A percentile compares a stretch with the other conserved stretches of the same genome.
phyloP scores from a whole-genome alignment of 2,888 invertebrate species.

The Zelleria hepariella region DNA sequence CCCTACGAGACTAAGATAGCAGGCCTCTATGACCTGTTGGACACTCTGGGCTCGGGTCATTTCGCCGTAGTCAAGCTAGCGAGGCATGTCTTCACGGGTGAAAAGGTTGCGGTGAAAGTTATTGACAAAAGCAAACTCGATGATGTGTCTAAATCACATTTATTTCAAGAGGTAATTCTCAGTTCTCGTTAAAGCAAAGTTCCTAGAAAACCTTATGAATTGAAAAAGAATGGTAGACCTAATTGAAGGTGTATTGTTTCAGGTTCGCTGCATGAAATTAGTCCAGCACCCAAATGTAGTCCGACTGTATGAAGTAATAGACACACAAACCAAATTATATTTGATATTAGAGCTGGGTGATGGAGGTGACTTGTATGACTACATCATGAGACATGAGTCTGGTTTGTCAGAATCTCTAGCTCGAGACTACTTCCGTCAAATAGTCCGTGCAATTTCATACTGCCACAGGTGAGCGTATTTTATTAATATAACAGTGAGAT shows the following conservation, averaged over 20 bases:
- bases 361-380: constrained; percentile 98
- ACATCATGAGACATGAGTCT: constrained; percentile 95
- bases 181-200: background rate
- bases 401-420: constrained; percentile 88
- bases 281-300: constrained; percentile 99
- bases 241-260: constrained; percentile 20
- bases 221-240: too few relatives aligned
- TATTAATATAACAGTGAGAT: background rate
- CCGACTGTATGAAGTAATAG: constrained; percentile 98
- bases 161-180: constrained; percentile 91
- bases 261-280: constrained; percentile 97
- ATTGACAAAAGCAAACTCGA: constrained; percentile 99
- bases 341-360: constrained; percentile 97
- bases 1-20: constrained; percentile 91
- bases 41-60: constrained; percentile 97
- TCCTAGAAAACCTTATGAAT: too few relatives aligned
- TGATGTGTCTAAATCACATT: constrained; percentile 94
- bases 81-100: constrained; percentile 98
- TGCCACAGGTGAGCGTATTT: constrained; percentile 83
- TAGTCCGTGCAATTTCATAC: constrained; percentile 97
- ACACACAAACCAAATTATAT: constrained; percentile 98
- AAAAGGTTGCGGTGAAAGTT: constrained; percentile 97
- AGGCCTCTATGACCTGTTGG: constrained; percentile 97
- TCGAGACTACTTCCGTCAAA: constrained; percentile 95
- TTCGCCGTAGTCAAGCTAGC: constrained; percentile 99